Conservation (phyloP, 2,797 vertebrate genomes). For the Thunnus albacares region DNA sequence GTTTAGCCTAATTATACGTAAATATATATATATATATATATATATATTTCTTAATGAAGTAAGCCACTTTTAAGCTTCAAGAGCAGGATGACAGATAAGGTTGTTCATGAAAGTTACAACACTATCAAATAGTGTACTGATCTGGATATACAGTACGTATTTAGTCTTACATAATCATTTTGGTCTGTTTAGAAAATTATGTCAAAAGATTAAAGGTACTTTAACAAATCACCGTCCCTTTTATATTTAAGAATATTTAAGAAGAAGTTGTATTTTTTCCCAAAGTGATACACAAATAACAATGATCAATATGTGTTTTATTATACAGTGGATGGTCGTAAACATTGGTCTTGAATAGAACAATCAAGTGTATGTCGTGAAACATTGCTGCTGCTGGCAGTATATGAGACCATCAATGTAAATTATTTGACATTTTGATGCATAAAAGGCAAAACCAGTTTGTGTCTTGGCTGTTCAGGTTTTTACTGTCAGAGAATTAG, state of each 20-base stretch:
- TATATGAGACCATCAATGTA: constrained; percentile 90
- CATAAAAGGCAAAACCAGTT: constrained; percentile 90
- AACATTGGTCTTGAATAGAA: constrained; percentile 90
- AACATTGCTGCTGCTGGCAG: constrained; percentile 86
- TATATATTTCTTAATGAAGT: neutral
- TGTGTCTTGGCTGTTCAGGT: constrained; percentile 89
- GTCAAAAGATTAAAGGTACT: neutral
- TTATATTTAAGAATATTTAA: constrained; percentile 5
- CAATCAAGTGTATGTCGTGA: constrained; percentile 90
- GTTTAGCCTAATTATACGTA: neutral
- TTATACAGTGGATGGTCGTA: constrained; percentile 93
- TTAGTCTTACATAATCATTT: neutral
- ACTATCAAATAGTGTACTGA: neutral
- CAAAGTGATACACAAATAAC: constrained; percentile 47
- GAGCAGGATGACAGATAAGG: neutral
- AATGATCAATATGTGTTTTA: constrained; percentile 54
- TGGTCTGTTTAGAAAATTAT: neutral
- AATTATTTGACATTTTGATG: constrained; percentile 88
- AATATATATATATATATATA: neutral
- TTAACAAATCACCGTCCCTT: neutral
- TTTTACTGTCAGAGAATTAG: constrained; percentile 77
- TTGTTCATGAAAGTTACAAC: neutral
- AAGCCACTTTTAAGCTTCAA: neutral
- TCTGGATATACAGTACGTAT: neutral
- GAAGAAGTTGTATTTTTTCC: neutral